Conservation (phyloP, 1,140 invertebrate species). For the Drosophila mojavensis region DNA sequence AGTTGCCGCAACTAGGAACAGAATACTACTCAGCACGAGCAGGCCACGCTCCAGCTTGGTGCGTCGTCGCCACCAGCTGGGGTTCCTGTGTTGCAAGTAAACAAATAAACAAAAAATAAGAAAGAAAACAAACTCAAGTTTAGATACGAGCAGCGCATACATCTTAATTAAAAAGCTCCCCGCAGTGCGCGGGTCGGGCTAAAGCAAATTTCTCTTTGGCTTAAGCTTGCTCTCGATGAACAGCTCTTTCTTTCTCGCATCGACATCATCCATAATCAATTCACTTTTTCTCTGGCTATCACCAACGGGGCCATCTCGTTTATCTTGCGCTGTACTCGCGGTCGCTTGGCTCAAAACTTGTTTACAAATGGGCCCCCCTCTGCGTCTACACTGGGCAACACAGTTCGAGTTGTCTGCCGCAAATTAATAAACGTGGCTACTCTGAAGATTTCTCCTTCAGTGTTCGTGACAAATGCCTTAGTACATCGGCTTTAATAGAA, state of each 20-base stretch:
- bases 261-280: slow-evolving; percentile 41
- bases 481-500: neutral
- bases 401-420: neutral
- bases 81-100: slow-evolving; percentile 87
- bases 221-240: slow-evolving; percentile 16
- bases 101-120: neutral
- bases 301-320: slow-evolving; percentile 32
- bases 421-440: neutral
- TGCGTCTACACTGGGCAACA: slow-evolving; percentile 16
- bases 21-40: slow-evolving; percentile 87
- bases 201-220: slow-evolving; percentile 41
- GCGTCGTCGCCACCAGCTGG: slow-evolving; percentile 93
- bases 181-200: slow-evolving; percentile 16
- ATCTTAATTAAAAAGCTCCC: slow-evolving; percentile 38
- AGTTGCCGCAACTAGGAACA: slow-evolving; percentile 88
- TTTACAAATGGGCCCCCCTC: slow-evolving; percentile 39
- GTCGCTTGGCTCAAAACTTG: slow-evolving; percentile 44
- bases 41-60: slow-evolving; percentile 91
- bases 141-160: slow-evolving; percentile 8
- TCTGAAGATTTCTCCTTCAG: slow-evolving; percentile 8
- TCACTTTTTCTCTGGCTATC: slow-evolving; percentile 37
- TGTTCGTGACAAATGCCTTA: neutral
- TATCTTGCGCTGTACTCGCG: slow-evolving; percentile 24
- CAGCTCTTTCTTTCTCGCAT: slow-evolving; percentile 8
- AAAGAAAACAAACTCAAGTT: slow-evolving; percentile 14